Base-by-base conservation (phyloP, 2,113 vertebrate species). In the Passer domesticus region DNA sequence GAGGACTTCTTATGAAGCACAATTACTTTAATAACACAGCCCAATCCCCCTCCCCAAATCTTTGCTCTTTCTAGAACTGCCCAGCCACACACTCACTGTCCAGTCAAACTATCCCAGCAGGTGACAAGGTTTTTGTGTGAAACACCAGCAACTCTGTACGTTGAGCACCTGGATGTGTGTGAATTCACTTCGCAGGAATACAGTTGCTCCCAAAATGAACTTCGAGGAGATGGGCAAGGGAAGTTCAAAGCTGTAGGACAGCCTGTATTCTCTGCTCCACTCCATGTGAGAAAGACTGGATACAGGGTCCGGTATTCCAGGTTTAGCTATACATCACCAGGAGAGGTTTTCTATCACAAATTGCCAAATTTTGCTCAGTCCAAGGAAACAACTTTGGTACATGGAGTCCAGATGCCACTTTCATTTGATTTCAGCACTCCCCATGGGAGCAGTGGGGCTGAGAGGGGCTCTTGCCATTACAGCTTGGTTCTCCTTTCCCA, bases 71-170 rank as follows among this genome's bases (percentile, higher is more conserved):
- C 58, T 70, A 52, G 39, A 52, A 63, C 15, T 56, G 58, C 28
- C 58, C n/a, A 66, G 39, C 8, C 8, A 0, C 13, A 15, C 2
- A 0, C 50, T 92, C 49, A 3, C 39, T 89, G 46, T 10, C 39
- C 39, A 37, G 13, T 43, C 44, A 83, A 77, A 50, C 27, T 55
- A 11, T 46, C 37, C 62, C 55, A 64, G 16, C 4, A 70, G 43
- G 11, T 72, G 41, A 37, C 53, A 83, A 60, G 13, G 9, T 41
- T 75, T 50, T 37, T 64, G 30, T 59, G 24, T 56, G 24, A 59
- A 78, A 49, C 2, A 47, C 2, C 15, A 28, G 21, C 14, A 60
- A 47, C 56, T 23, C 39, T 56, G 5, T 7, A 6, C 1, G 0
- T 10, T 74, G 23, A 19, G 13, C 22, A 31, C 39, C 13, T 35